Base-by-base conservation (phyloP, 2,797 vertebrate genomes). In the Arctocebus calabarensis region DNA sequence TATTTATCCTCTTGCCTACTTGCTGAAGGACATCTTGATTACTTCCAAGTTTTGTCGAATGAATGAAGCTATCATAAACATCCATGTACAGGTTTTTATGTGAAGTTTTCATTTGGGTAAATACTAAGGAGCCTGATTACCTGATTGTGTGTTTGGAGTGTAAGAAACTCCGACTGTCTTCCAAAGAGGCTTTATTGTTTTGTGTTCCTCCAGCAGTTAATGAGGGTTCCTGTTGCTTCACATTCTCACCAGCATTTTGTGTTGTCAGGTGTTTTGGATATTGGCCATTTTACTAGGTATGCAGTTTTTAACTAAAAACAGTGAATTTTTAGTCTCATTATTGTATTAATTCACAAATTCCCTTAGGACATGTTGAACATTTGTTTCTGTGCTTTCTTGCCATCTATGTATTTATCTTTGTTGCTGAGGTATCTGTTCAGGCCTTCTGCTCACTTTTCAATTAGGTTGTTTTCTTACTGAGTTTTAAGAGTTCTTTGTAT, bases 401-500 rank as follows among this genome's bases (percentile, higher is more conserved):
- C 40, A 71, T 37, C 32, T n/a, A 6, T 32, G 10, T n/a, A 9
- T 25, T 5, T 29, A 22, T 57, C 74, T 34, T 90, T 22, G 59
- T 78, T 68, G 34, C 11, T 7, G 9, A 79, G 37, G 12, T 40
- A 10, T 32, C 81, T n/a, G 43, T 70, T 52, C 0, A 55, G 32
- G 8, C 64, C 32, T 79, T 88, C 40, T 48, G 19, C 23, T 85
- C 37, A 45, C 48, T 77, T 73, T 85, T 45, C 45, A 92, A 62
- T 77, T 37, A 84, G 61, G 57, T 32, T n/a, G 10, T 73, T 55
- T 40, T 66, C 57, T 59, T 52, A 16, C 19, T 62, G 57, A n/a
- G 22, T 64, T 84, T 92, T 29, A 89, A 79, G 64, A 12, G n/a
- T 71, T 84, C 55, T 85, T 66, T 68, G 37, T 74, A 86, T 82